Evolutionary conservation across 2,797 vertebrate species (phyloP).

Genomic region (Martes flavigula): DNA sequence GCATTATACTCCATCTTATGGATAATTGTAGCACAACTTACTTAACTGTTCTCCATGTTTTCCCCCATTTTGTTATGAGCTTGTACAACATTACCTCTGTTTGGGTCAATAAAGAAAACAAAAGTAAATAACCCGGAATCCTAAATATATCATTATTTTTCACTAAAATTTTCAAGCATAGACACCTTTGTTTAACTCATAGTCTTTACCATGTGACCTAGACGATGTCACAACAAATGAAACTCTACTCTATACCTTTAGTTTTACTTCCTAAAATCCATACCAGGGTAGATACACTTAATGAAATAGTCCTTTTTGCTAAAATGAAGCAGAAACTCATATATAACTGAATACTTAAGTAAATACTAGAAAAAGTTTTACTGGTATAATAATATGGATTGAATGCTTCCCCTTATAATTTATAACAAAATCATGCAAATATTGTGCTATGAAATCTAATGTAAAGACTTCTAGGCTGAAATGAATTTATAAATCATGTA

Average conservation of each 20-base stretch:
- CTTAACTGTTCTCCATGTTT: background rate
- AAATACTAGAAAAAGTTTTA: background rate
- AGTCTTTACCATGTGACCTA: background rate
- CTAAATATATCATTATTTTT: constrained; percentile 1
- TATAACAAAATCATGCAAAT: background rate
- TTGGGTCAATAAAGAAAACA: background rate
- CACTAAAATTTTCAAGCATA: background rate
- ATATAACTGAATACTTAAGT: background rate
- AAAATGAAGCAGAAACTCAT: background rate
- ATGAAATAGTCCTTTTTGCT: background rate
- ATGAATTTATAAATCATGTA: background rate
- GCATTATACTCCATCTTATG: background rate
- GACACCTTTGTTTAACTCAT: background rate
- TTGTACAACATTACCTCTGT: background rate
- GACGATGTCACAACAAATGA: background rate
- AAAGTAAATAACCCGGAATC: background rate
- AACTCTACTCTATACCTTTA: background rate
- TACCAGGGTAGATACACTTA: background rate
- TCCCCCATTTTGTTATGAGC: background rate
- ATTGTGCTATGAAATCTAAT: background rate
- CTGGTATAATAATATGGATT: background rate
- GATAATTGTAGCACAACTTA: background rate
- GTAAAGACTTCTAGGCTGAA: background rate
- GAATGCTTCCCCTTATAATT: background rate
- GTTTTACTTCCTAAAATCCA: background rate